phyloP scores from a whole-genome alignment of 2,888 invertebrate genomes.

The Stegana nigrithorax region DNA sequence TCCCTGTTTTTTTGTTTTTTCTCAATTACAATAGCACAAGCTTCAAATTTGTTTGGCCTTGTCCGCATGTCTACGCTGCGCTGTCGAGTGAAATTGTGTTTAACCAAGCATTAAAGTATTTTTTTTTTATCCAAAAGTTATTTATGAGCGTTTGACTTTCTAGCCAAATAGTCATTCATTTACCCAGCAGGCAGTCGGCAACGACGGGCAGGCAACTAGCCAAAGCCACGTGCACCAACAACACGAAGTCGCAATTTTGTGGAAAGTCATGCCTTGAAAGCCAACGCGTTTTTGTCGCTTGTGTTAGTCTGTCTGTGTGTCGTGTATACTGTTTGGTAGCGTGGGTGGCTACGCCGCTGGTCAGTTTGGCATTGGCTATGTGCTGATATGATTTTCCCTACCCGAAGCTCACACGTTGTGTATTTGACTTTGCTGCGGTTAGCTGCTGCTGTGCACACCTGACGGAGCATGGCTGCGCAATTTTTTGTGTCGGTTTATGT shows the following conservation, averaged over 20 bases:
- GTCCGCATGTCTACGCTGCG: neutral
- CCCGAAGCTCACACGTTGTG: no score
- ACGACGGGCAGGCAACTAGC: neutral
- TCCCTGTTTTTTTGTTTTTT: no score
- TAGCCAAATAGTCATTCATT: neutral
- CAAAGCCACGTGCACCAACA: neutral
- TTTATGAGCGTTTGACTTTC: conserved; percentile 11
- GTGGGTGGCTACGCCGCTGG: no score
- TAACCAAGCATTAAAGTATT: conserved; percentile 2
- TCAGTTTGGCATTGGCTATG: no score
- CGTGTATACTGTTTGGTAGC: no score
- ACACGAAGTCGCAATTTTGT: conserved; percentile 5
- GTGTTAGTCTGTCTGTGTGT: neutral
- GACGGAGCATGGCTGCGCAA: neutral
- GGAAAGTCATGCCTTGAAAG: conserved; percentile 8
- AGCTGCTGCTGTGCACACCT: no score
- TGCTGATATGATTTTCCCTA: no score
- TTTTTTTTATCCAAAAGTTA: conserved; percentile 5
- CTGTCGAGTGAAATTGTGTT: conserved; percentile 3
- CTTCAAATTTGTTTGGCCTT: neutral
- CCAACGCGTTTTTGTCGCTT: neutral
- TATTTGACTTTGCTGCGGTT: neutral
- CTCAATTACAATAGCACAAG: no score
- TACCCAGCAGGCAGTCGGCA: no score
- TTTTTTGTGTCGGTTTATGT: neutral